Conservation (phyloP, 2,113 vertebrate species). For the Papio anubis region DNA sequence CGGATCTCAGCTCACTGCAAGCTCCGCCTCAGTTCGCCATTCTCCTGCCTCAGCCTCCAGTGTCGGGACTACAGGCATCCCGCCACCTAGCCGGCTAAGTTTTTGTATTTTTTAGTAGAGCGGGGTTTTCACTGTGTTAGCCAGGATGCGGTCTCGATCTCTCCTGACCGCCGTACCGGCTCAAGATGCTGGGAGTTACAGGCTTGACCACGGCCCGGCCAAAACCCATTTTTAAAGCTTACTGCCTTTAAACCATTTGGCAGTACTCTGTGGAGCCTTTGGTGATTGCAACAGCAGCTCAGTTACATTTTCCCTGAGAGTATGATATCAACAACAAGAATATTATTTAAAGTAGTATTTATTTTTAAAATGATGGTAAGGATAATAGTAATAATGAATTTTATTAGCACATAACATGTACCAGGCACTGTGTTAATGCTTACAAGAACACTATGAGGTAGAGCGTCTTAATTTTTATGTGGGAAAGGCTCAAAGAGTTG, state of each 20-base stretch:
- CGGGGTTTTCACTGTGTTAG: too few relatives aligned
- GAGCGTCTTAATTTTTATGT: neutral
- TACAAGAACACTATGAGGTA: neutral
- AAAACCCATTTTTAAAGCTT: too few relatives aligned
- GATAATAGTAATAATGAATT: neutral
- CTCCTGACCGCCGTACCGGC: too few relatives aligned
- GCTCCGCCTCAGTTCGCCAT: too few relatives aligned
- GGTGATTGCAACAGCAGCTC: neutral
- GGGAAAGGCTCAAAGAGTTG: neutral
- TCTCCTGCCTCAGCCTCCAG: too few relatives aligned
- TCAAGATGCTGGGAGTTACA: too few relatives aligned
- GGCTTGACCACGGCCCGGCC: too few relatives aligned
- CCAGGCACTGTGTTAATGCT: neutral
- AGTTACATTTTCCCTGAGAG: neutral
- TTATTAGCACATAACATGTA: neutral
- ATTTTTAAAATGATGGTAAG: neutral
- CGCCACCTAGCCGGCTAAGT: too few relatives aligned
- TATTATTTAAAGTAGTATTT: neutral
- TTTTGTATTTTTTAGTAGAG: too few relatives aligned
- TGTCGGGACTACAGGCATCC: too few relatives aligned
- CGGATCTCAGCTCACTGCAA: too few relatives aligned
- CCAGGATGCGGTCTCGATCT: too few relatives aligned
- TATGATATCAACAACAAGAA: neutral
- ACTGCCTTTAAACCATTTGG: conserved; percentile 24
- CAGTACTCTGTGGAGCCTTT: neutral